Conservation (phyloP, 2,113 vertebrate genomes). For the Guaruba guarouba region DNA sequence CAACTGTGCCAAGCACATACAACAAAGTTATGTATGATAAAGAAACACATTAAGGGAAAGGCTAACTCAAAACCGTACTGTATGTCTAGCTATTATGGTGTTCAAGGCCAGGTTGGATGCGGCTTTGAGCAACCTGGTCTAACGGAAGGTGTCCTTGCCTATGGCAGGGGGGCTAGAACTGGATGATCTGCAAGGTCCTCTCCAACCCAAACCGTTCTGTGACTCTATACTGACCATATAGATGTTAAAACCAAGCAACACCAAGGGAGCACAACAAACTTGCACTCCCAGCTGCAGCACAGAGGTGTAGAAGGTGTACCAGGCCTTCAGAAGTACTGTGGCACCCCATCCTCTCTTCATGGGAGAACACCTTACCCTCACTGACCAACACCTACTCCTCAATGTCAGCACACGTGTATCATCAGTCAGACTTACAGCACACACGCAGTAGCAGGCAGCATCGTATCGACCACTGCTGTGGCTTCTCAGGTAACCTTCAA, state of each 20-base stretch:
- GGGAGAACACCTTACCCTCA: background rate
- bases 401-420: rapidly evolving
- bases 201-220: background rate
- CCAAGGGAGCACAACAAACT: rapidly evolving
- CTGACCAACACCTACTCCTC: background rate
- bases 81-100: background rate
- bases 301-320: background rate
- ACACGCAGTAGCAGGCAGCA: rapidly evolving
- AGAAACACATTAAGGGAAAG: background rate
- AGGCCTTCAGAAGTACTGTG: background rate
- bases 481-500: background rate
- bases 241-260: background rate
- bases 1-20: background rate
- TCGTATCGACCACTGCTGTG: background rate
- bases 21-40: background rate
- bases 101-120: background rate
- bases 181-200: background rate
- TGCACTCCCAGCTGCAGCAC: background rate
- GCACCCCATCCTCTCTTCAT: background rate
- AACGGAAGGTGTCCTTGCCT: background rate
- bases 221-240: background rate
- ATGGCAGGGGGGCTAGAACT: background rate
- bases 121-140: background rate
- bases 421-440: background rate
- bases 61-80: background rate